Conservation (phyloP, 2,888 invertebrate genomes). For the Himalopsyche tibetana region DNA sequence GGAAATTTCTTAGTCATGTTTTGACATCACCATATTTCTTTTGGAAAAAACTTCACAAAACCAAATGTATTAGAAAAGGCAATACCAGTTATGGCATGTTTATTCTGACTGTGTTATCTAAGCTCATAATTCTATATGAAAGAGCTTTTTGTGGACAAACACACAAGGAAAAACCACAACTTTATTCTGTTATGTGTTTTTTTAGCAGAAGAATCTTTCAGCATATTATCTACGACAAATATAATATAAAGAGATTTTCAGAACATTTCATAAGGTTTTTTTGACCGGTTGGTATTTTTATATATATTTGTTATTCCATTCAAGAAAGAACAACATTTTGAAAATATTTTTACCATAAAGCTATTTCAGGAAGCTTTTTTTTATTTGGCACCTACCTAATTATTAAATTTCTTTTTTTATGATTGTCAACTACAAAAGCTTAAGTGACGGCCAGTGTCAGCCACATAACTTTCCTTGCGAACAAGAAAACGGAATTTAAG, state of each 20-base stretch:
- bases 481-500: too few species aligned
- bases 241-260: constrained; percentile 16
- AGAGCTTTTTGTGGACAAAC: constrained; percentile 26
- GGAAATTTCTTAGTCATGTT: constrained; percentile 17
- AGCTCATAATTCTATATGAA: constrained; percentile 6
- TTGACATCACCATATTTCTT: not conserved
- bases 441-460: too few species aligned
- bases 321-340: too few species aligned
- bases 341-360: too few species aligned
- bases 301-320: too few species aligned
- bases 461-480: too few species aligned
- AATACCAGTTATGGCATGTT: not conserved
- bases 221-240: constrained; percentile 10
- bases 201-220: not conserved
- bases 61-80: constrained; percentile 22
- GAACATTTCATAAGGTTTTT: too few species aligned
- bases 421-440: too few species aligned
- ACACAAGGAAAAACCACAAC: constrained; percentile 14
- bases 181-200: constrained; percentile 22
- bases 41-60: not conserved
- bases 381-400: too few species aligned
- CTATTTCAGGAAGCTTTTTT: too few species aligned
- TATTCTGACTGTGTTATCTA: constrained; percentile 16
- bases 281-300: too few species aligned
- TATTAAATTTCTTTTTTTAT: too few species aligned